Base-by-base conservation (phyloP, 2,113 vertebrate species). In the Albula goreensis region DNA sequence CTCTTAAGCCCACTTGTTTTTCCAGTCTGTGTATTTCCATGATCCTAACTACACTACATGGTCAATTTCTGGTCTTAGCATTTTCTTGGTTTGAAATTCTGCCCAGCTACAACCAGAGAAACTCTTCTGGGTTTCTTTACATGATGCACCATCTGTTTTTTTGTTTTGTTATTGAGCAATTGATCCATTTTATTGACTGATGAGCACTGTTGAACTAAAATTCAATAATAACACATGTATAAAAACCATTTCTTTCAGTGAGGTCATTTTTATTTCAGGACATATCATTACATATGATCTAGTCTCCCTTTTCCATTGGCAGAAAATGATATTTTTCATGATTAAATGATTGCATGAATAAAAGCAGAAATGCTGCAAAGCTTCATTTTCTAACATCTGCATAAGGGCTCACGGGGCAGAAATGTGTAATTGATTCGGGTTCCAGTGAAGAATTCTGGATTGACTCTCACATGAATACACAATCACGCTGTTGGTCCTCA, bases 1-100 rank as follows among this genome's bases (percentile, higher is more conserved):
- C 31, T 41, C 31, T 41, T 41, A 41, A 41, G 31, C 1, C 31
- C 31, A 41, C 31, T 41, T 41, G 31, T 13, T 77, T 77, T n/a
- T n/a, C 6, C 22, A 25, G 8, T 77, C 22, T n/a, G 85, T 31
- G 25, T 90, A 80, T 93, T 92, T 93, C 89, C 89, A 90, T 86
- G 89, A 49, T 19, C 77, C 87, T 86, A 83, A 91, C 92, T 56
- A 9, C 53, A 56, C 12, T 56, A 41, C 31, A 41, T 41, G 31
- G 31, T 41, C 31, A 41, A 1, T 41, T 41, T 41, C 31, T 41
- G 31, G 31, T 41, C 31, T 41, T 41, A 1, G 31, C 31, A 41
- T 41, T 41, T 41, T 1, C 31, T 41, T 41, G 31, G 31, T 41
- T 41, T 41, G 0, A 41, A 41, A 41, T 41, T 41, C 31, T 41